Evolutionary conservation across 2,113 vertebrate genomes (phyloP).

Genomic region (Gopherus evgoodei): DNA sequence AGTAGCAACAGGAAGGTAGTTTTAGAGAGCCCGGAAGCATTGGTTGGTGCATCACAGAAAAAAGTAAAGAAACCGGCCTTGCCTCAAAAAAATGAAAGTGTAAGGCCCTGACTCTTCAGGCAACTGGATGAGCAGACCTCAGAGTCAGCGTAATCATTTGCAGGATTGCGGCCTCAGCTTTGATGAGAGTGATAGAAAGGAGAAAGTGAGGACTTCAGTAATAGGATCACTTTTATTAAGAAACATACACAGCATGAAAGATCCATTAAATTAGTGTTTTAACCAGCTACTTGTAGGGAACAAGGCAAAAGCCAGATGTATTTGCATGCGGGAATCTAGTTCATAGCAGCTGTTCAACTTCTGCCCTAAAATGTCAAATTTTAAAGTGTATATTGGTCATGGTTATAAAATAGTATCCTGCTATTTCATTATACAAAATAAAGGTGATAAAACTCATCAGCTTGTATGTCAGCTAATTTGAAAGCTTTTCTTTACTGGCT

Average conservation of each 20-base stretch:
- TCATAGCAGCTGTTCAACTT: not conserved
- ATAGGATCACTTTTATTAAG: not conserved
- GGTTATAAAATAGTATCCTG: not conserved
- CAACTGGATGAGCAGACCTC: not conserved
- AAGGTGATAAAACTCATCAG: not conserved
- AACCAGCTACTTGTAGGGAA: accelerated
- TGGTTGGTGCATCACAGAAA: not conserved
- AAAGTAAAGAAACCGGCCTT: not conserved
- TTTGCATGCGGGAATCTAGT: not conserved
- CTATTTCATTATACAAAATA: accelerated
- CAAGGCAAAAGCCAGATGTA: not conserved
- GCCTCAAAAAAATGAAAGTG: accelerated
- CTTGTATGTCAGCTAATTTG: not conserved
- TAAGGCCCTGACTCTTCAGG: not conserved
- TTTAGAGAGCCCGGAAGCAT: slow-evolving; percentile 14
- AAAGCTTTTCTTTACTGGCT: not conserved
- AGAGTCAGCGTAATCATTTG: not conserved
- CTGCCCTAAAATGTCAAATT: not conserved
- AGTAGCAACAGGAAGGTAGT: slow-evolving; percentile 61
- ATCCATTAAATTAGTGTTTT: not conserved
- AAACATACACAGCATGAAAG: accelerated
- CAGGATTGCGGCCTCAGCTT: not conserved
- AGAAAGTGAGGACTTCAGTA: not conserved
- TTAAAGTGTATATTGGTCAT: not conserved
- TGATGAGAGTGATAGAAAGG: not conserved